A percentile compares a stretch with the other conserved stretches of the same genome.
Conservation (phyloP, 1,140 invertebrate genomes). For the Periplaneta americana region DNA sequence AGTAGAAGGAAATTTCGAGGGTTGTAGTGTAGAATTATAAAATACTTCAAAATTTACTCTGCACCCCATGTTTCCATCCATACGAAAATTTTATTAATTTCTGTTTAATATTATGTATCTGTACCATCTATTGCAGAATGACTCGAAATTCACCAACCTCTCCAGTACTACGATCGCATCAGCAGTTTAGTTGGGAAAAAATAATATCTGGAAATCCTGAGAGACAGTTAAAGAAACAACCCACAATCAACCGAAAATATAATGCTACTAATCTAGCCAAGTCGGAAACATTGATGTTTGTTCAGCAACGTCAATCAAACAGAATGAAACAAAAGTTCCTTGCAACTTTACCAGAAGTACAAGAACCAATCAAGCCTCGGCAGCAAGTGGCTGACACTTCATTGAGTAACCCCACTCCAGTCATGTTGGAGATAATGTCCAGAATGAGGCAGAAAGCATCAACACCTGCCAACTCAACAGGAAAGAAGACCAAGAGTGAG, state of each 20-base stretch:
- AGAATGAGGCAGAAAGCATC: background rate
- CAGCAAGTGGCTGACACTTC: background rate
- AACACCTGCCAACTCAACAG: background rate
- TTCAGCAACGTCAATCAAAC: background rate
- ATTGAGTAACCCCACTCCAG: background rate
- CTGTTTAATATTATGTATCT: background rate
- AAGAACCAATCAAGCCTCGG: background rate
- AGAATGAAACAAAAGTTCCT: background rate
- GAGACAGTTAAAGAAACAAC: constrained; percentile 14
- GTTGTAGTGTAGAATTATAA: background rate
- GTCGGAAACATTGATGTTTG: background rate
- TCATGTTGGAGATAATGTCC: constrained; percentile 4
- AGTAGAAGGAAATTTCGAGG: background rate
- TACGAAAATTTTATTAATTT: background rate
- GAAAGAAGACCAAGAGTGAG: background rate
- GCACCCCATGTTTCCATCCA: background rate
- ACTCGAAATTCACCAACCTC: constrained; percentile 11
- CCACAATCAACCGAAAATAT: background rate
- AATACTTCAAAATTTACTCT: too few species aligned
- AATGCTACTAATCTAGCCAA: background rate
- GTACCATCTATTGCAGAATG: constrained; percentile 15
- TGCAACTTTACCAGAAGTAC: background rate
- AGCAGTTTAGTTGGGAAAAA: constrained; percentile 28
- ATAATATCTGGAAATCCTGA: constrained; percentile 29
- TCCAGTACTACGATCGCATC: constrained; percentile 17